Conservation (phyloP, 1,140 invertebrate species). For the Rhynchophorus ferrugineus region DNA sequence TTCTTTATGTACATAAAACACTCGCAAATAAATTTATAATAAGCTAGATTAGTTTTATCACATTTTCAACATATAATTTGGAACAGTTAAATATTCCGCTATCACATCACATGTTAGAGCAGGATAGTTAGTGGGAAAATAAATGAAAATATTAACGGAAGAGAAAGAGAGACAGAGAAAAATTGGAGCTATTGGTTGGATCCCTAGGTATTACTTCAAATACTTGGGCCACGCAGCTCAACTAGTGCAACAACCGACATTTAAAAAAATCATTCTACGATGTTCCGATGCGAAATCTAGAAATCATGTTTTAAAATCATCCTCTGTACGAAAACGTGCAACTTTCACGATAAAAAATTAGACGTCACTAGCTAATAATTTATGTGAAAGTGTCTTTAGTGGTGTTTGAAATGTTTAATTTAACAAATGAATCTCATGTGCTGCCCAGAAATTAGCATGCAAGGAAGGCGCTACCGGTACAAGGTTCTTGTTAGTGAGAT, state of each 20-base stretch:
- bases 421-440: no score
- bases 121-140: conserved; percentile 8
- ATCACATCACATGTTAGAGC: background rate
- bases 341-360: conserved; percentile 1
- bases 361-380: conserved; percentile 2
- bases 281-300: background rate
- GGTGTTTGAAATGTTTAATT: no score
- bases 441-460: no score
- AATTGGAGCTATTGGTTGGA: conserved; percentile 14
- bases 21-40: conserved; percentile 2
- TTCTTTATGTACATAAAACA: conserved; percentile 6
- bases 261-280: background rate
- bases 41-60: conserved; percentile 4
- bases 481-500: no score
- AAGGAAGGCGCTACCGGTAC: no score
- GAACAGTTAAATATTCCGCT: conserved; percentile 1
- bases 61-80: conserved; percentile 1
- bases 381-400: background rate
- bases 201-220: conserved; percentile 15
- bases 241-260: conserved; percentile 1
- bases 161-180: background rate
- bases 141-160: background rate
- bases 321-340: background rate
- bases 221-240: conserved; percentile 16
- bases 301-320: background rate